Evolutionary conservation across 2,888 invertebrate genomes (phyloP), one percentile per base, ranked within the genome.

Genomic region (Carabus problematicus): DNA sequence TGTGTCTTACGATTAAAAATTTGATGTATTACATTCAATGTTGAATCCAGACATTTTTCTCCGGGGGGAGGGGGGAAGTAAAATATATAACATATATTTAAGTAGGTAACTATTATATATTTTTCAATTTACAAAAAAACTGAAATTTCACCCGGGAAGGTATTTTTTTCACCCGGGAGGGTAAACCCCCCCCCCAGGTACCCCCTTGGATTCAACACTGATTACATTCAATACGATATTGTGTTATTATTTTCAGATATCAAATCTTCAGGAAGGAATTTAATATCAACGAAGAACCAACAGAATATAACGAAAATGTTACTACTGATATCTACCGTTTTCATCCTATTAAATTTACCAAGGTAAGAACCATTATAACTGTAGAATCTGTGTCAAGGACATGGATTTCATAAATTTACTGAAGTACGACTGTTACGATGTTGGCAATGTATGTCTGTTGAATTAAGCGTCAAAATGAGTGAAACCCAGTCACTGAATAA

Each of bases 221-320:
- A 29, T 29, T 29, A 29, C 29, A 29, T 29, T 29, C 29, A 29
- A 6, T 2, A 29, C 19, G 7, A 45, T 45, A 45, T 45, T 14
- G 45, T 63, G 3, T 47, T 70, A 64, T 52, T 49, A 63, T 71
- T 79, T 78, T 8, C 78, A 85, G 85, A 84, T 74, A 76, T 82
- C 19, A 80, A 82, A 70, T 79, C 82, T 3, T 82, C 84, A 0
- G 81, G 82, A 29, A 78, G 81, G 68, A 85, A 82, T 74, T 45
- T 71, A 29, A 79, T 81, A 11, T 83, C 84, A 0, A 81, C 82
- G 1, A 82, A 82, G 72, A 84, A 83, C 67, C 86, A 87, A 75
- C 84, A 85, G 68, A 86, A 82, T 74, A 86, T 89, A 41, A 89
- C 88, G n/a, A 88, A 88, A 78, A 88, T 89, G 86, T 79, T 89